Base-by-base conservation (phyloP, 2,113 vertebrate species). In the Myanophis thanlyinensis region DNA sequence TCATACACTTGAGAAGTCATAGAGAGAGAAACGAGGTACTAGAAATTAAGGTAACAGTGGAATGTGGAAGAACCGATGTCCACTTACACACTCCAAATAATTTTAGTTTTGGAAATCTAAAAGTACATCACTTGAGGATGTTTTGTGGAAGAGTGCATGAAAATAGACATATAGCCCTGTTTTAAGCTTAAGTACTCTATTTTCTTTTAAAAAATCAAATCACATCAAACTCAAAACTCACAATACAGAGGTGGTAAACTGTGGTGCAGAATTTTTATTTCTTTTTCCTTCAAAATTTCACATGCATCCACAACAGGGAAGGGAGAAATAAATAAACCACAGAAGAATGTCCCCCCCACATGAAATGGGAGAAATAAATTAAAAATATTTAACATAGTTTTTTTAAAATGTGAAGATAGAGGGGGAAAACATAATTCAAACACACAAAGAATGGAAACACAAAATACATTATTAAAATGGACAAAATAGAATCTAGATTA, bases 311-410 rank as follows among this genome's bases (percentile, higher is more conserved):
- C 92, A 90, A 93, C 35, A 90, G 53, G 92, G 80, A 62, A 93
- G 73, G 92, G 88, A 90, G 46, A 93, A 93, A 93, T 93, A 93
- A 93, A 93, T 93, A 90, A 92, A 62, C 35, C 92, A 93, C 88
- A 93, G 47, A 90, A 90, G 53, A 93, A 90, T 54, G 85, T 13
- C 44, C 89, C 51, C 67, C 86, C 15, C 73, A 35, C 92, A 86
- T 46, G 85, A 90, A 90, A 93, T 90, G 73, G 88, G 92, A 90
- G 92, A 93, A 93, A 93, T 93, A 93, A 93, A 93, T 93, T 86
- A 93, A 93, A 93, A 93, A 93, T 67, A 89, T 62, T 92, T 89
- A 93, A 93, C 73, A 90, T 35, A 62, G 15, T 11, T 44, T 59
- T 89, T 48, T 46, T 9, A 85, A 89, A 46, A 73, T 47, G 51